Conservation (phyloP, 2,888 invertebrate genomes). For the Eubasilissa splendida region DNA sequence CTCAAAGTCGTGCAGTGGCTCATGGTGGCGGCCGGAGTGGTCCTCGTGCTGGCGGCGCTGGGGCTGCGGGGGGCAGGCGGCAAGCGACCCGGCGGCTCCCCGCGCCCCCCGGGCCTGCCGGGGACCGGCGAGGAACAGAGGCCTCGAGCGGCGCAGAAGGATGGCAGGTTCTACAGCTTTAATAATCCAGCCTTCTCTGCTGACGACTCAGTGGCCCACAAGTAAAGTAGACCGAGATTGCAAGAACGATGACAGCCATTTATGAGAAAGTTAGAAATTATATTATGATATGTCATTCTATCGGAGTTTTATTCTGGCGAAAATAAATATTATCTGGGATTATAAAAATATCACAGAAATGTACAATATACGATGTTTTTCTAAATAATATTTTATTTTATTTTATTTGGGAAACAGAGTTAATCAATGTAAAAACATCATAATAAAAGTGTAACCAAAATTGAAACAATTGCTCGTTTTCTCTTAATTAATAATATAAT, state of each 20-base stretch:
- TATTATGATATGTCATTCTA: no score
- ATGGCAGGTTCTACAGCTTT: slow-evolving; percentile 8
- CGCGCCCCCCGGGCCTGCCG: not conserved
- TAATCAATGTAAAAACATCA: no score
- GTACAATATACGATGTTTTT: no score
- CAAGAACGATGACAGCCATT: not conserved
- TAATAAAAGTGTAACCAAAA: no score
- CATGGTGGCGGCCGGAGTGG: slow-evolving; percentile 64
- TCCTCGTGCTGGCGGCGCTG: slow-evolving; percentile 58
- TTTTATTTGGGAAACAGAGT: no score
- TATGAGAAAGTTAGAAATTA: not conserved
- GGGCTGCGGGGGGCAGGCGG: slow-evolving; percentile 29
- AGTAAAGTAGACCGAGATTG: slow-evolving; percentile 17
- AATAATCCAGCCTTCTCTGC: slow-evolving; percentile 38
- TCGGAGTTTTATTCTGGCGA: no score
- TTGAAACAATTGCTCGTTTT: no score
- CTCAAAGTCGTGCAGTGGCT: slow-evolving; percentile 68
- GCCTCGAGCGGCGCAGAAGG: not conserved
- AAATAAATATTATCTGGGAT: no score
- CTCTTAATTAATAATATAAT: no score
- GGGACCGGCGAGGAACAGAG: not conserved
- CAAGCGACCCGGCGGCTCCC: not conserved
- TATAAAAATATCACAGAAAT: no score
- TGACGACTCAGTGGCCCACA: slow-evolving; percentile 46
- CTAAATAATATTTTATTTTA: no score